These are phyloP conservation scores for Chrysochloris asiatica DNA, from an alignment of 2,113 vertebrate genomes.

Conservation along the genomic window DNA sequence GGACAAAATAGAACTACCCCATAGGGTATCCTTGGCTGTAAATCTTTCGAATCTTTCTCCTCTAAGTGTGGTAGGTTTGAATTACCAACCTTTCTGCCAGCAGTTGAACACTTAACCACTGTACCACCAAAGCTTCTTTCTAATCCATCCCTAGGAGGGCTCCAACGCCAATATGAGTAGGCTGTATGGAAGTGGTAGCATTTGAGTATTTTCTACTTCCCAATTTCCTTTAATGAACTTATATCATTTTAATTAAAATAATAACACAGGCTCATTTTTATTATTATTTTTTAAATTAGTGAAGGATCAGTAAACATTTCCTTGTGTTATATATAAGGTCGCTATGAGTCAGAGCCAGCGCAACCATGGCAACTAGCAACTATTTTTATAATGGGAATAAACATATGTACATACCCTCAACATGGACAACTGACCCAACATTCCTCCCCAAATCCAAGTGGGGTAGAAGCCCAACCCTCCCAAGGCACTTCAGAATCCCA, in stretches of 20 bases:
- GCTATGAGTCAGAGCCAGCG: not conserved
- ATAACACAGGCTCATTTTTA: not conserved
- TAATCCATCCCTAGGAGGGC: not conserved
- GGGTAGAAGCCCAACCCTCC: not conserved
- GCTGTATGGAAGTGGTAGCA: not conserved
- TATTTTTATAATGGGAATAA: constrained; percentile 6
- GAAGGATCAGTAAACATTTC: not conserved
- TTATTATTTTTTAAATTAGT: not conserved
- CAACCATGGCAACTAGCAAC: not conserved
- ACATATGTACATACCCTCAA: not conserved
- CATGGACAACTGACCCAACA: not conserved
- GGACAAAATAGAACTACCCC: not conserved
- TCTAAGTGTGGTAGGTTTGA: not conserved
- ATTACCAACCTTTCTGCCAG: not conserved
- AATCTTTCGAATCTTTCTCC: not conserved
- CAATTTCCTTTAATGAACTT: not conserved
- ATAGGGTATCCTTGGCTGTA: not conserved
- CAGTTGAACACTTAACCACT: not conserved
- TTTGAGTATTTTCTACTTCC: constrained; percentile 11
- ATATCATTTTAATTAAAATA: not conserved
- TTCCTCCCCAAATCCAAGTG: not conserved
- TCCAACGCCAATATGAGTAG: not conserved
- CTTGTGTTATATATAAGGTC: not conserved
- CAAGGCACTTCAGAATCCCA: constrained; percentile 3
- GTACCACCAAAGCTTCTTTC: not conserved